Percentiles rank a stretch among this genome's conserved stretches.
Conservation (phyloP, 2,113 vertebrate genomes). For the Neotragus pygmaeus region DNA sequence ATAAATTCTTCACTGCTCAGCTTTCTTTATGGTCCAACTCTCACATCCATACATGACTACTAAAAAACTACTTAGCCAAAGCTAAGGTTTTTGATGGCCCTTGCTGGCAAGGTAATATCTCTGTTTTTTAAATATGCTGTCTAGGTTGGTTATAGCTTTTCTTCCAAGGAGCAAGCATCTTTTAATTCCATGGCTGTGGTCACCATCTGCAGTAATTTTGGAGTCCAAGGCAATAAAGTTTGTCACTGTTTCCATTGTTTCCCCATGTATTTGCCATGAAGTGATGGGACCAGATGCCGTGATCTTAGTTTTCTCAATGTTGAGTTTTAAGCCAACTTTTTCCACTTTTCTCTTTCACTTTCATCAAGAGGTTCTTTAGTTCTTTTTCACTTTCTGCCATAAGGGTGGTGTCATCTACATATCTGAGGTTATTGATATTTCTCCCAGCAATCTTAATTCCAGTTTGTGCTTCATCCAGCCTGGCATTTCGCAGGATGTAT, state of each 20-base stretch:
- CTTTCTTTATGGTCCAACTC: background rate
- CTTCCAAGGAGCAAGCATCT: background rate
- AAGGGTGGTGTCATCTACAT: background rate
- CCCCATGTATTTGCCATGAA: background rate
- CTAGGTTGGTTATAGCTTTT: background rate
- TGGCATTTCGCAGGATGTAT: fast-evolving
- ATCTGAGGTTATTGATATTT: background rate
- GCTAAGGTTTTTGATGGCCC: background rate
- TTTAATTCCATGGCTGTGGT: background rate
- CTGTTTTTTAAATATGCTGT: background rate
- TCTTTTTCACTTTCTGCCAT: background rate
- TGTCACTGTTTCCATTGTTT: background rate
- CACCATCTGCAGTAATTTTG: background rate
- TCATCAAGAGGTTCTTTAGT: background rate
- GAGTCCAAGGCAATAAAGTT: background rate
- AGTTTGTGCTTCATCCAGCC: background rate
- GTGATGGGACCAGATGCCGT: background rate
- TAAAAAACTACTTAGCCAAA: background rate
- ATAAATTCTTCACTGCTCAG: background rate
- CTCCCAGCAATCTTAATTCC: background rate
- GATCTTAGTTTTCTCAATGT: background rate
- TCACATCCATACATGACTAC: background rate
- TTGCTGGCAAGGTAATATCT: background rate
- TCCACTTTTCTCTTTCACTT: background rate
- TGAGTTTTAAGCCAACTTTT: background rate